phyloP scores from a whole-genome alignment of 2,113 vertebrate species.

The Microcebus lehilahytsara region DNA sequence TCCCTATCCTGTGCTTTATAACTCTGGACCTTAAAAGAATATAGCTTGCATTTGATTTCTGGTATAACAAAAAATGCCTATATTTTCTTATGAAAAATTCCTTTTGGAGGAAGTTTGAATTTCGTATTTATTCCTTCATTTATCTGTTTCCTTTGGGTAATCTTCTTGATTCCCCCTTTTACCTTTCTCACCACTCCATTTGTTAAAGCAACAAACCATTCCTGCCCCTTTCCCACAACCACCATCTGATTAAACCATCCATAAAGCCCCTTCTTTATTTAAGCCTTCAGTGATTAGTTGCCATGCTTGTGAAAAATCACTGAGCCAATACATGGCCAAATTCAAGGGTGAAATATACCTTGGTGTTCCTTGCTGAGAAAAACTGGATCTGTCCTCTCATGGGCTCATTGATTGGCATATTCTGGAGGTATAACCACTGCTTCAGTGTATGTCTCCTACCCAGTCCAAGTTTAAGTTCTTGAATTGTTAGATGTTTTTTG shows the following conservation, averaged over 20 bases:
- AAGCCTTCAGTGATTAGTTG: not conserved
- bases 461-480: not conserved
- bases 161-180: not conserved
- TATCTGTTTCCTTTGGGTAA: not conserved
- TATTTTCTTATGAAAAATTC: not conserved
- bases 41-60: not conserved
- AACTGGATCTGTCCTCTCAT: not conserved
- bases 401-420: not conserved
- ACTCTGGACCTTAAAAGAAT: not conserved
- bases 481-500: conserved; percentile 16
- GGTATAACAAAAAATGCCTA: not conserved
- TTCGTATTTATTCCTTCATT: not conserved
- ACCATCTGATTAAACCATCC: not conserved
- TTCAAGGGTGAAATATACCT: not conserved
- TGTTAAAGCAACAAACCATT: not conserved
- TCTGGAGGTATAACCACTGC: not conserved
- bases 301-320: not conserved
- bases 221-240: not conserved
- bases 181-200: not conserved
- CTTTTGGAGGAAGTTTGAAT: not conserved
- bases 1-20: not conserved
- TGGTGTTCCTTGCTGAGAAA: not conserved
- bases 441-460: not conserved
- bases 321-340: not conserved
- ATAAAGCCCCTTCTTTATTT: not conserved